Conservation (phyloP, 2,113 vertebrate species). For the Channa argus region DNA sequence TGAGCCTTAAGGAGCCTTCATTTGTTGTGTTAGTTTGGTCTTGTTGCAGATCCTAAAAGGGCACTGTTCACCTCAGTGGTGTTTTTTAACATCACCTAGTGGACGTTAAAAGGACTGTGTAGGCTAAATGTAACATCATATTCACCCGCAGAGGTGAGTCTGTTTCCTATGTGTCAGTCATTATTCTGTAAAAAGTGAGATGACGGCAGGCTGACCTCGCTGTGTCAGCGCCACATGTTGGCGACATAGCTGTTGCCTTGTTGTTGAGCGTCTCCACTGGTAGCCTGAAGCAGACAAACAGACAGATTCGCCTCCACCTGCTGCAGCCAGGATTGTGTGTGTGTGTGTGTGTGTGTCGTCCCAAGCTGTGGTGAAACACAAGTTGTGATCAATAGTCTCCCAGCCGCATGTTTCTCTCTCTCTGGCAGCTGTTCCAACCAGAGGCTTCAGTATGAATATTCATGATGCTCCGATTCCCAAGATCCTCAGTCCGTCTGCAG, state of each 20-base stretch:
- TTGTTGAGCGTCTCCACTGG: conserved; percentile 42
- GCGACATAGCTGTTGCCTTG: conserved; percentile 12
- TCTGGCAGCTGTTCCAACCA: conserved; percentile 94
- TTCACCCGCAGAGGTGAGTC: background rate
- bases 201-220: background rate
- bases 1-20: too few relatives aligned
- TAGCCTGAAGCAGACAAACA: conserved; percentile 58
- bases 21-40: too few relatives aligned
- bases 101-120: background rate
- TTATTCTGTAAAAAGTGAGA: background rate
- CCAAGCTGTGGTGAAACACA: conserved; percentile 21
- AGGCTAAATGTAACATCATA: background rate
- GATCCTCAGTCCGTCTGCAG: conserved; percentile 86
- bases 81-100: background rate
- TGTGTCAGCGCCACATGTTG: background rate
- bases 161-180: background rate
- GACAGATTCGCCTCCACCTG: conserved; percentile 54
- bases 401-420: conserved; percentile 72
- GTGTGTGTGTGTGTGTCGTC: conserved; percentile 1
- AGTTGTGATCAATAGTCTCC: conserved; percentile 26
- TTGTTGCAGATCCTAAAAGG: too few relatives aligned
- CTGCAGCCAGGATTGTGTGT: conserved; percentile 17
- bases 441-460: conserved; percentile 94
- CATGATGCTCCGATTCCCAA: conserved; percentile 92
- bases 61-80: too few relatives aligned